Percentiles rank a stretch among this genome's conserved stretches.
Conservation (phyloP, 30 jellyfish, hydroid and myxozoan species). For the Aurelia sp. region DNA sequence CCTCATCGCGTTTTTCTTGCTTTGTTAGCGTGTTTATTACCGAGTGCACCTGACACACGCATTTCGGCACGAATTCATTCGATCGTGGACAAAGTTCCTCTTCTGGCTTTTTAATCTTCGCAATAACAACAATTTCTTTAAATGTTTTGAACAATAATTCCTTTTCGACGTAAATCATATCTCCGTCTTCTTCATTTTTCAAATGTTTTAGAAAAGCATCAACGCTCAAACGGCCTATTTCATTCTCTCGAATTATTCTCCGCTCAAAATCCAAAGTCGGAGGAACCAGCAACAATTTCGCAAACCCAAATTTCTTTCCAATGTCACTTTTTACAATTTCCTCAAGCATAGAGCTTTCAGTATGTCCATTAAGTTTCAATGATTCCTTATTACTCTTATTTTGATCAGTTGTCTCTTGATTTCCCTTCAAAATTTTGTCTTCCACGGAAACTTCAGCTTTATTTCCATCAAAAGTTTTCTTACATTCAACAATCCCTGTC, state of each 20-base stretch:
- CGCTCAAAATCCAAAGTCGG: slow-evolving; percentile 50
- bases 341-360: not conserved
- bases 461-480: not conserved
- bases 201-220: slow-evolving; percentile 40
- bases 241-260: slow-evolving; percentile 45
- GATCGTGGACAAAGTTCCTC: slow-evolving; percentile 63
- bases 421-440: not conserved
- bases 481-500: not conserved
- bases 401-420: not conserved
- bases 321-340: not conserved
- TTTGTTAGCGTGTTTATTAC: slow-evolving; percentile 32
- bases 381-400: not conserved
- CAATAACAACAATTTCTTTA: slow-evolving; percentile 25
- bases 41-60: slow-evolving; percentile 49
- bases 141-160: slow-evolving; percentile 34
- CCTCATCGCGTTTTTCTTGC: slow-evolving; percentile 32
- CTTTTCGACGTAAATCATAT: slow-evolving; percentile 52
- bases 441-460: not conserved
- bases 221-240: slow-evolving; percentile 24
- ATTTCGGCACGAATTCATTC: slow-evolving; percentile 12
- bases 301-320: slow-evolving; percentile 32
- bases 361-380: not conserved
- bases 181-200: slow-evolving; percentile 44
- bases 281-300: slow-evolving; percentile 47
- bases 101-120: slow-evolving; percentile 15